Evolutionary conservation across 2,888 invertebrate genomes (phyloP).

Genomic region (Calameuta idolon): DNA sequence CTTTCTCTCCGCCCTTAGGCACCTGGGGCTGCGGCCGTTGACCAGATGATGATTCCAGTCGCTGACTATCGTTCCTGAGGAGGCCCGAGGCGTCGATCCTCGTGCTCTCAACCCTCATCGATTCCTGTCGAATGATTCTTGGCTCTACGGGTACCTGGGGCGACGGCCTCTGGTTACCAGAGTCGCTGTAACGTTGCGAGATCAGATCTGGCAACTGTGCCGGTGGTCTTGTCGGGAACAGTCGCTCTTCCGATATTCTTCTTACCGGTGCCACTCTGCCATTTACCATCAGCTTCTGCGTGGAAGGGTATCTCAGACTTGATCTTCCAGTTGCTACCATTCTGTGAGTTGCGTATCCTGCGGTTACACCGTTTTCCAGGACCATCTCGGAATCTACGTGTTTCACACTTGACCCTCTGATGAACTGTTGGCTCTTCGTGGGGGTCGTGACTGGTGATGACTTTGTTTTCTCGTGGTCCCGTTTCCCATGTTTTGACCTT

Average conservation of each 20-base stretch:
- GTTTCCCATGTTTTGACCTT: slow-evolving; percentile 49
- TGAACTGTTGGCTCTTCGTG: slow-evolving; percentile 26
- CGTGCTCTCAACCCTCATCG: slow-evolving; percentile 53
- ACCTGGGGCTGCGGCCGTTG: slow-evolving; percentile 61
- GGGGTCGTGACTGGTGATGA: slow-evolving; percentile 26
- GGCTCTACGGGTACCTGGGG: slow-evolving; percentile 61
- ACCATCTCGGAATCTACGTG: slow-evolving; percentile 42
- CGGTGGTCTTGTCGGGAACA: slow-evolving; percentile 45
- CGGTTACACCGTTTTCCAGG: slow-evolving; percentile 49
- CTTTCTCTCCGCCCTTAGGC: slow-evolving; percentile 25
- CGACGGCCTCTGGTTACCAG: slow-evolving; percentile 58
- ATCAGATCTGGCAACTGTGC: slow-evolving; percentile 57
- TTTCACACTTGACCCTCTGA: slow-evolving; percentile 35
- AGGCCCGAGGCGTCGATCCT: slow-evolving; percentile 44
- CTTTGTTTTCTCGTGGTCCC: slow-evolving; percentile 46
- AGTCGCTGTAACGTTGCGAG: slow-evolving; percentile 56
- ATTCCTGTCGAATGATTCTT: slow-evolving; percentile 58
- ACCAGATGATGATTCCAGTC: slow-evolving; percentile 48
- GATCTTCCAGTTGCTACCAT: slow-evolving; percentile 66
- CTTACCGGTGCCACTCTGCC: slow-evolving; percentile 64
- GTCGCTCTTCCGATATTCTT: slow-evolving; percentile 49
- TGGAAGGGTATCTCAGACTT: slow-evolving; percentile 67
- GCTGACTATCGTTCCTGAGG: slow-evolving; percentile 45
- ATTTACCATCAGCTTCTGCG: slow-evolving; percentile 68
- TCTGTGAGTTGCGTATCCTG: slow-evolving; percentile 51